Base-by-base conservation (phyloP, 2,888 invertebrate genomes). In the Dasysyrphus albostriatus region DNA sequence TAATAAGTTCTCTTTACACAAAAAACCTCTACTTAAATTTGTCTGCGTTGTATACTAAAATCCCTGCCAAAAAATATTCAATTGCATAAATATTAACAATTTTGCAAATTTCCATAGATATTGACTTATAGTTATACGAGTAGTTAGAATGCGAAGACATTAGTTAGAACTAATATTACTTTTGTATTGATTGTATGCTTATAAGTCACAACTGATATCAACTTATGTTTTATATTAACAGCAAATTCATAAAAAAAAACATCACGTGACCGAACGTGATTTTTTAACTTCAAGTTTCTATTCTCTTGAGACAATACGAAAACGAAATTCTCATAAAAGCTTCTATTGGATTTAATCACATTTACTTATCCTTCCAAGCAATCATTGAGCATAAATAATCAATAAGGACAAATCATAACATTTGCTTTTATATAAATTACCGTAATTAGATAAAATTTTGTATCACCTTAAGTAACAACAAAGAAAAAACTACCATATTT, bases 381-480 rank as follows among this genome's bases (percentile, higher is more conserved):
- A 42, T 24, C 42, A 29, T 42, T 29, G 24, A 63, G 44, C 42
- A 54, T 54, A 29, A 8, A 16, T 2, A 42, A 32, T 44, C 29
- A 63, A 47, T 65, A 47, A 32, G 29, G 29, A 65, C 47, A 65
- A 65, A 65, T 44, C 47, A 47, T 44, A 47, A 32, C 29, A n/a
- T 65, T 32, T 67, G 0, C 0, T 51, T 7, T 37, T 37, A 37
- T 2, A 24, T 24, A 51, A 67, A 29, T 49, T 19, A 37, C 49
- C 10, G 34, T 67, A 37, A 67, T 67, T 67, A 51, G 14, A 67
- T 14, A 12, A 5, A 67, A 16, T 8, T 32, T 65, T 67, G 19
- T 37, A 37, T 67, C 67, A 67, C 67, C 67, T 37, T 6, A 67
- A 67, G 24, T 44, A 12, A 47, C 5, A 49, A 32, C 44, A 32